A percentile compares a stretch with the other conserved stretches of the same genome.
Evolutionary conservation across 23 tunicate species (phyloP).

Genomic region (Oikopleura dioica): DNA sequence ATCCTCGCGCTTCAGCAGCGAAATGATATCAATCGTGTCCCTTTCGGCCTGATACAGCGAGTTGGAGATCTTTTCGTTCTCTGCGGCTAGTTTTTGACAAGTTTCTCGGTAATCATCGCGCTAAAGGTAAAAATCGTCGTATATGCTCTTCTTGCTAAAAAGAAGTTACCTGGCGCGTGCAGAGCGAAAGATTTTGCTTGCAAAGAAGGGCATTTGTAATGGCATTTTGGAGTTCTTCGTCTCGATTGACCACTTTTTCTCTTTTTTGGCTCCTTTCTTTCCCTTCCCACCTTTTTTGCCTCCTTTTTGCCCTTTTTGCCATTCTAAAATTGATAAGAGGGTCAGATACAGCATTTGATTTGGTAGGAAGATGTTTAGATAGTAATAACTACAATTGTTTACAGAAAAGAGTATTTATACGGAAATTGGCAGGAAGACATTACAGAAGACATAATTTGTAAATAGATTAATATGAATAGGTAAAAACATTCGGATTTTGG

Average conservation of each 20-base stretch:
- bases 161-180: slow-evolving; percentile 36
- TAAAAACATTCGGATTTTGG: neutral
- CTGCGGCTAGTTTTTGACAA: slow-evolving; percentile 49
- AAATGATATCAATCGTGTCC: slow-evolving; percentile 95
- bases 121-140: neutral
- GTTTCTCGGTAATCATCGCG: slow-evolving; percentile 31
- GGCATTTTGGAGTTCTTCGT: slow-evolving; percentile 46
- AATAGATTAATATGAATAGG: neutral
- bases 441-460: neutral
- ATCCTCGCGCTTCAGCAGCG: slow-evolving; percentile 66
- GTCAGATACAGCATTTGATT: neutral
- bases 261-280: slow-evolving; percentile 35
- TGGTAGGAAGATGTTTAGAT: neutral
- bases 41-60: slow-evolving; percentile 69
- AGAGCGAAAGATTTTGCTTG: slow-evolving; percentile 33
- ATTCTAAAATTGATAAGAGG: neutral
- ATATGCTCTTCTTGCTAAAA: neutral
- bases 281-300: slow-evolving; percentile 22
- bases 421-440: neutral
- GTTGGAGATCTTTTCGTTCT: slow-evolving; percentile 74
- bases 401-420: neutral
- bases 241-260: slow-evolving; percentile 32
- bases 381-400: no score
- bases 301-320: slow-evolving; percentile 48
- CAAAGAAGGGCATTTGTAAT: slow-evolving; percentile 48